Evolutionary conservation across 2,113 vertebrate genomes (phyloP).

Genomic region (Istiophorus platypterus): DNA sequence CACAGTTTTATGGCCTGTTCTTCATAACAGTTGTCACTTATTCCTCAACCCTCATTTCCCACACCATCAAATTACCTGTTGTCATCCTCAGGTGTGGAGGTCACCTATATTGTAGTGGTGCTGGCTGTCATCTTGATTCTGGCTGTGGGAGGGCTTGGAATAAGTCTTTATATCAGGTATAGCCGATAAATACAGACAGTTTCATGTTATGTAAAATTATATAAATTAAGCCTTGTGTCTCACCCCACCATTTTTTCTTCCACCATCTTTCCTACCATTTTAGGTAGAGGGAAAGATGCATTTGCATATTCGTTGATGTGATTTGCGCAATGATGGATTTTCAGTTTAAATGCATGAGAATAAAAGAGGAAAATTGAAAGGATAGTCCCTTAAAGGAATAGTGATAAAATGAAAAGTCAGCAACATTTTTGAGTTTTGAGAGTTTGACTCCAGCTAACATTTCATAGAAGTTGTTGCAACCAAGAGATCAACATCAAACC

Average conservation of each 20-base stretch:
- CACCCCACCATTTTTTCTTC: too few relatives aligned
- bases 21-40: not conserved
- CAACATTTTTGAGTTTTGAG: not conserved
- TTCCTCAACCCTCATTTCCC: not conserved
- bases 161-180: constrained; percentile 89
- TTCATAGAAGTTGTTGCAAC: too few relatives aligned
- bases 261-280: not conserved
- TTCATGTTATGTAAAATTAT: not conserved
- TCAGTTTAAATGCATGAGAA: not conserved
- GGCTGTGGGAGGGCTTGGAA: constrained; percentile 76
- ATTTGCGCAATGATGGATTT: not conserved
- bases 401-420: too few relatives aligned
- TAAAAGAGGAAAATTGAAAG: not conserved
- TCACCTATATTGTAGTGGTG: constrained; percentile 82
- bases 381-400: not conserved
- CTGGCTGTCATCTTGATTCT: constrained; percentile 81
- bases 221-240: not conserved
- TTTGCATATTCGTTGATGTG: not conserved
- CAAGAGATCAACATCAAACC: not conserved
- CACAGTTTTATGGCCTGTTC: not conserved
- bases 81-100: constrained; percentile 83
- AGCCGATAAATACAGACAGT: constrained; percentile 8
- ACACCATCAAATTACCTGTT: constrained; percentile 27
- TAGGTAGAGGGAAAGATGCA: not conserved
- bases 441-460: too few relatives aligned